phyloP scores from a whole-genome alignment of 2,113 vertebrate genomes.

The Heterocephalus glaber region DNA sequence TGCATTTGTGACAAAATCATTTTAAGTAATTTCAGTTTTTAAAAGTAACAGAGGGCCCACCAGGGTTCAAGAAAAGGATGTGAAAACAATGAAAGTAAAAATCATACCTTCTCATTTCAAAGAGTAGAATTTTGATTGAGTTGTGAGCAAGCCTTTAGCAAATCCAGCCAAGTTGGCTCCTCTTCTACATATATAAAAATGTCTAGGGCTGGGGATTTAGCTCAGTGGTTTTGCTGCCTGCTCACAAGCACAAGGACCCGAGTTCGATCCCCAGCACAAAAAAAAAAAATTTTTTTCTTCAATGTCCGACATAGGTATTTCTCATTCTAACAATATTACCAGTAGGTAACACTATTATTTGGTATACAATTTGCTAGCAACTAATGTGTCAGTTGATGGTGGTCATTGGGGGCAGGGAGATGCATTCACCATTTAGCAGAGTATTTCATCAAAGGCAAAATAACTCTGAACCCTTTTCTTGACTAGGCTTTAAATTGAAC shows the following conservation, averaged over 20 bases:
- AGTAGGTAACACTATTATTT: slow-evolving; percentile 4
- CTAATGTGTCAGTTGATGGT: background rate
- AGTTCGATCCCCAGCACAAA: too few relatives aligned
- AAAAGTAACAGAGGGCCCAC: background rate
- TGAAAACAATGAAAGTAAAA: slow-evolving; percentile 14
- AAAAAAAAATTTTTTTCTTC: too few relatives aligned
- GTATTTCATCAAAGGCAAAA: slow-evolving; percentile 7
- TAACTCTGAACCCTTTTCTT: background rate
- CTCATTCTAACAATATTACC: background rate
- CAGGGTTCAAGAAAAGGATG: background rate
- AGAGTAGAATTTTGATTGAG: background rate
- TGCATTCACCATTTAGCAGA: background rate
- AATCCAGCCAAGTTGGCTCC: background rate
- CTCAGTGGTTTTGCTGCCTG: too few relatives aligned
- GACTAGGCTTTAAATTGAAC: background rate
- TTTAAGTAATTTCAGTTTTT: background rate
- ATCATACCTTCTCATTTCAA: background rate
- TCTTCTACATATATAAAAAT: background rate
- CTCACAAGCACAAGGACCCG: too few relatives aligned
- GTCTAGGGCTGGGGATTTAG: background rate
- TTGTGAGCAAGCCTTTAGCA: background rate
- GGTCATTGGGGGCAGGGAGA: background rate
- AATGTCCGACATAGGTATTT: background rate
- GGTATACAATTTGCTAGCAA: background rate
- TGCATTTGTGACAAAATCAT: background rate